Evolutionary conservation across 2,113 vertebrate genomes (phyloP).

Genomic region (chimpanzee (Pan troglodytes)): DNA sequence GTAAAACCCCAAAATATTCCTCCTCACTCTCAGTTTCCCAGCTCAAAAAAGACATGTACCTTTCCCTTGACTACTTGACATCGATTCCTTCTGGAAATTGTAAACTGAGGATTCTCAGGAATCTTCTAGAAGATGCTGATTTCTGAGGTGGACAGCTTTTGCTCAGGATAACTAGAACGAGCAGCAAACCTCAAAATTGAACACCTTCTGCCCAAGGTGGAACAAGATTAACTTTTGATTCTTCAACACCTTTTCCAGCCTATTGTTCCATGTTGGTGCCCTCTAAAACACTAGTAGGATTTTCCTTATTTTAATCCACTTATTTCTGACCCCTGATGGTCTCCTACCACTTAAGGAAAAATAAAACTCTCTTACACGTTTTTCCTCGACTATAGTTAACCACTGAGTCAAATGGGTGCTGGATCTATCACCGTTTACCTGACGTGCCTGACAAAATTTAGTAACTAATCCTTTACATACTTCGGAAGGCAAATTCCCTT

Average conservation of each 20-base stretch:
- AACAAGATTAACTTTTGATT: background rate
- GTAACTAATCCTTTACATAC: background rate
- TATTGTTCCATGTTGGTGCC: no score
- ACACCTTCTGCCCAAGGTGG: background rate
- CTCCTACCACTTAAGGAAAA: background rate
- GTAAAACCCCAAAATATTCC: background rate
- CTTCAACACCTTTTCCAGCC: background rate
- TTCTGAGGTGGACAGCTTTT: background rate
- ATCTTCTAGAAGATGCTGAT: background rate
- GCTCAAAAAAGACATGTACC: background rate
- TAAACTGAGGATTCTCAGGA: background rate
- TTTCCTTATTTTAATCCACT: background rate
- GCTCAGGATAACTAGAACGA: background rate
- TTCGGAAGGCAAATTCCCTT: background rate
- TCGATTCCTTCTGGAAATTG: background rate
- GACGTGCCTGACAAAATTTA: background rate
- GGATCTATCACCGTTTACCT: background rate
- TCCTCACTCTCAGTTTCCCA: background rate
- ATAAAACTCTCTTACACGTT: background rate
- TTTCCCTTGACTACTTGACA: background rate
- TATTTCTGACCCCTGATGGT: background rate
- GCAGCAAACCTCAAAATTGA: background rate
- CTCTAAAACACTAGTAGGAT: background rate
- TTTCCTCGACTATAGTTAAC: background rate
- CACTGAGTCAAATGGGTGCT: background rate